Evolutionary conservation across 1,140 invertebrate genomes (phyloP), one percentile per base, ranked within the genome.

Genomic region (Orius insidiosus): DNA sequence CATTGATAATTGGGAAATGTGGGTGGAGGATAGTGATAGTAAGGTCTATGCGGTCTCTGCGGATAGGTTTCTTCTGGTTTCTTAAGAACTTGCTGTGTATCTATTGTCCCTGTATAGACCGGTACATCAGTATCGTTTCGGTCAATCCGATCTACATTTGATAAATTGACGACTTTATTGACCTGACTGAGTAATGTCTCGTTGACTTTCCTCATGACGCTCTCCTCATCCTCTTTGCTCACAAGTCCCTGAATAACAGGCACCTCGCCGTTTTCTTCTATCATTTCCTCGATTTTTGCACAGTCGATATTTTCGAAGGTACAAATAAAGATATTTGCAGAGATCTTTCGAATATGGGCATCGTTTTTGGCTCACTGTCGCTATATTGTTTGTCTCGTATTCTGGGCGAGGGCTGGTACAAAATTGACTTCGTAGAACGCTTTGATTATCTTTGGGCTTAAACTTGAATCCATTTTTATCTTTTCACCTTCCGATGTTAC

Each of bases 371-470:
- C 34, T 32, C n/a, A 44, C 31, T 13, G 15, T 15, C 9, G 24
- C 13, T n/a, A 33, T 44, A 33, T 33, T 32, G 15, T 11, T 14
- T 9, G 11, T 15, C 35, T 37, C 11, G 35, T 11, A 15, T 5
- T 15, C 35, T 3, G n/a, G 14, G 3, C 35, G 35, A 37, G 35
- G 9, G 14, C 34, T 30, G 18, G 45, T 16, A 46, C 34, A 38
- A 46, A 46, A 31, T 46, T 46, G 5, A 46, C 32, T 37, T 46
- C 45, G 16, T 46, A 46, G 14, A 46, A 46, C 8, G 45, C 45
- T 37, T 46, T 46, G 7, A 46, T 35, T 6, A 46, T 36, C 36
- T 46, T 46, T 13, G 45, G 45, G 14, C 45, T 46, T 9, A 46
- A 19, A 19, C 45, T 46, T 18, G 18, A 31, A 32, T 46, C 45